Percentiles rank a stretch among this genome's conserved stretches.
Evolutionary conservation across 2,888 invertebrate species (phyloP).

Genomic region (Euphydryas editha): DNA sequence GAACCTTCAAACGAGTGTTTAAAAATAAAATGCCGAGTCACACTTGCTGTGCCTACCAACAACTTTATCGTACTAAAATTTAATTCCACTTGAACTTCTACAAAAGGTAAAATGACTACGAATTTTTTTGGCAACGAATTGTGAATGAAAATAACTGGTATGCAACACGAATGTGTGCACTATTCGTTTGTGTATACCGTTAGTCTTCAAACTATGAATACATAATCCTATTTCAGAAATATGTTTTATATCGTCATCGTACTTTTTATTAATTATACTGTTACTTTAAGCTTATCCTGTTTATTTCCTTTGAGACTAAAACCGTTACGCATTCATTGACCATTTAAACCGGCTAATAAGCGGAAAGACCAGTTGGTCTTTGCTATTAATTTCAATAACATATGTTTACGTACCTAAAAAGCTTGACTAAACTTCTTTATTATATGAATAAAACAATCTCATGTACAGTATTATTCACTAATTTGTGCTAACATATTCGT

Average conservation of each 20-base stretch:
- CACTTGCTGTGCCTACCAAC: constrained; percentile 8
- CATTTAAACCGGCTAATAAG: too few relatives aligned
- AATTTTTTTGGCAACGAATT: constrained; percentile 28
- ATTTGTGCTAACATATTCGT: not conserved
- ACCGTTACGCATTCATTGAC: too few relatives aligned
- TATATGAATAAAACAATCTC: not conserved
- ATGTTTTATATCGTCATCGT: not conserved
- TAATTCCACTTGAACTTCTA: constrained; percentile 26
- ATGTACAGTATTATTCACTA: not conserved
- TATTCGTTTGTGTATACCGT: not conserved
- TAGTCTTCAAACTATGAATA: not conserved
- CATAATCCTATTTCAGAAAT: not conserved
- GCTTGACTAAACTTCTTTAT: too few relatives aligned
- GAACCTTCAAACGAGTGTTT: constrained; percentile 19
- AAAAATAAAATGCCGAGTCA: constrained; percentile 27
- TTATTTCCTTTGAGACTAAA: too few relatives aligned
- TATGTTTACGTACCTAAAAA: too few relatives aligned
- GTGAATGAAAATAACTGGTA: constrained; percentile 18
- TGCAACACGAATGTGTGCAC: constrained; percentile 7
- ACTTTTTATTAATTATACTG: not conserved
- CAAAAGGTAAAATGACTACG: constrained; percentile 28
- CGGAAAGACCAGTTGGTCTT: too few relatives aligned
- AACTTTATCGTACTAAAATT: constrained; percentile 23
- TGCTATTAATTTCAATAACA: too few relatives aligned
- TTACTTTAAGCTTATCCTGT: too few relatives aligned